phyloP scores from a whole-genome alignment of 1,140 invertebrate genomes.

The Zaprionus vittiger region DNA sequence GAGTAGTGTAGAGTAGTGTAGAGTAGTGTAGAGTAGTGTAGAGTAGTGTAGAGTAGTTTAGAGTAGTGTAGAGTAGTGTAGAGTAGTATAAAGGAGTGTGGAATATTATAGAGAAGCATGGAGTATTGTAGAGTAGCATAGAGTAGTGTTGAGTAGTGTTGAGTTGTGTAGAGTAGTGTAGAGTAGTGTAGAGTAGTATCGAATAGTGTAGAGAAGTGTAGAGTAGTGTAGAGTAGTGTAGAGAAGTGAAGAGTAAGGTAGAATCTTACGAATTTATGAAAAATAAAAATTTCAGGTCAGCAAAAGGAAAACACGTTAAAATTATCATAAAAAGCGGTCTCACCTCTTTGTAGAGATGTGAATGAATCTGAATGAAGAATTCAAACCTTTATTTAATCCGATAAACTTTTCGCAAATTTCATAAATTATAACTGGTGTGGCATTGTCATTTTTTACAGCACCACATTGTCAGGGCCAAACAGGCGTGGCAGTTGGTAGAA shows the following conservation, averaged over 20 bases:
- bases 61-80: too few species aligned
- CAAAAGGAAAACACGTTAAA: neutral
- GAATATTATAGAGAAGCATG: too few species aligned
- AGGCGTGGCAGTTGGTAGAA: constrained; percentile 13
- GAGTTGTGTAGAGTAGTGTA: too few species aligned
- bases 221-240: too few species aligned
- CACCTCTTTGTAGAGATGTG: neutral
- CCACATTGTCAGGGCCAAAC: neutral
- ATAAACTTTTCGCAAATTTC: neutral
- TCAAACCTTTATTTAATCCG: neutral
- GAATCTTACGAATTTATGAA: neutral
- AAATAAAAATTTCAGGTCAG: neutral
- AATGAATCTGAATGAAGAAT: neutral
- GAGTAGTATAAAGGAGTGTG: too few species aligned
- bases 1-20: neutral
- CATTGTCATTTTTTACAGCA: neutral
- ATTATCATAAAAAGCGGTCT: neutral
- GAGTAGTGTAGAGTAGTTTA: too few species aligned
- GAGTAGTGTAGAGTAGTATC: neutral
- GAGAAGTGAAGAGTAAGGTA: too few species aligned
- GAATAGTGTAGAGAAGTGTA: too few species aligned
- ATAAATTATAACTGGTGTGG: neutral
- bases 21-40: neutral
- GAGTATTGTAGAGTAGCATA: too few species aligned
- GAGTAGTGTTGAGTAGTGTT: too few species aligned